These are phyloP conservation scores for Thecophora atra DNA, from an alignment of 2,888 invertebrate genomes.

Conservation along the genomic window DNA sequence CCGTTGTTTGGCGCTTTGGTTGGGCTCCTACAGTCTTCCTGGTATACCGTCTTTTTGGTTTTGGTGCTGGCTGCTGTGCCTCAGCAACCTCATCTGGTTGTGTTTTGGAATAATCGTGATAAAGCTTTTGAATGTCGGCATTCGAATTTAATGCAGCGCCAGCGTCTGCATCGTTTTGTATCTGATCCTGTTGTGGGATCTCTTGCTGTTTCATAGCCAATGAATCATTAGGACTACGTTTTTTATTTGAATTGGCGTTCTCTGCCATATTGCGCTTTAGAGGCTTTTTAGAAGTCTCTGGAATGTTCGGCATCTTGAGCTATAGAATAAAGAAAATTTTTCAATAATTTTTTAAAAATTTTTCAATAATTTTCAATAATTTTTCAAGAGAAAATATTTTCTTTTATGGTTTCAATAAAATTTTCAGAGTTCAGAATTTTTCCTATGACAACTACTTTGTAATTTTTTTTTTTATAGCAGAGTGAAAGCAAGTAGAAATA, in stretches of 20 bases:
- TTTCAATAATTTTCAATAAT: too few relatives aligned
- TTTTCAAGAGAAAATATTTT: too few relatives aligned
- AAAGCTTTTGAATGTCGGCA: slow-evolving; percentile 53
- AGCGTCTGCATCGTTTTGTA: slow-evolving; percentile 19
- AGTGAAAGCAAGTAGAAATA: too few relatives aligned
- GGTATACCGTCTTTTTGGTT: slow-evolving; percentile 52
- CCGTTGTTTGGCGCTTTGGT: slow-evolving; percentile 37
- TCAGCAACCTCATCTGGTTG: slow-evolving; percentile 45
- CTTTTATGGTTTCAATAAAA: too few relatives aligned
- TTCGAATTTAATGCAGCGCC: slow-evolving; percentile 31
- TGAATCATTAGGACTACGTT: slow-evolving; percentile 47
- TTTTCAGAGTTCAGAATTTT: too few relatives aligned
- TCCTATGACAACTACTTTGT: too few relatives aligned
- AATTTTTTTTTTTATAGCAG: too few relatives aligned
- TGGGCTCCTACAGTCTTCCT: slow-evolving; percentile 48
- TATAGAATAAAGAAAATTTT: slow-evolving; percentile 37
- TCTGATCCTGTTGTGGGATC: slow-evolving; percentile 46
- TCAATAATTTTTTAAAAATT: too few relatives aligned
- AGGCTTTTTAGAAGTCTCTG: slow-evolving; percentile 55
- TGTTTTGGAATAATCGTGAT: slow-evolving; percentile 50
- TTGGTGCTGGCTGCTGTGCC: slow-evolving; percentile 55
- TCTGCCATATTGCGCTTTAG: slow-evolving; percentile 58
- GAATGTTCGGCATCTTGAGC: slow-evolving; percentile 61
- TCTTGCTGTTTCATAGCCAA: slow-evolving; percentile 50
- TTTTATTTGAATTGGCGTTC: slow-evolving; percentile 43